Conservation (phyloP, 2,113 vertebrate genomes). For the Osmerus eperlanus region DNA sequence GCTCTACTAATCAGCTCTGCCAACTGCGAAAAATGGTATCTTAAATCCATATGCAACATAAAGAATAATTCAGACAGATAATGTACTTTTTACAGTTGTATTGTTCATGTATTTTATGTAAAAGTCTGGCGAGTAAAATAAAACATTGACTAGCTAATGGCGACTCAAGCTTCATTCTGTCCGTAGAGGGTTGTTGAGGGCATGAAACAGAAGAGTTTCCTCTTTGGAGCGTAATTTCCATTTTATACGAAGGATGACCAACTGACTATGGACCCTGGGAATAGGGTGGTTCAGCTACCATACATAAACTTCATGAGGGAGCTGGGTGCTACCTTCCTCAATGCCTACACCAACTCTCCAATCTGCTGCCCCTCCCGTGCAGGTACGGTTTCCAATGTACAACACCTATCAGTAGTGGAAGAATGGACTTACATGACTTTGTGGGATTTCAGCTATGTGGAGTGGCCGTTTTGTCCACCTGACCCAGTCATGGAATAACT, state of each 20-base stretch:
- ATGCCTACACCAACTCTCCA: conserved; percentile 93
- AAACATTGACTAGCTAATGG: too few species aligned
- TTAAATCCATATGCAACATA: too few species aligned
- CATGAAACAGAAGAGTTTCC: not conserved
- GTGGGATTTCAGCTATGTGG: conserved; percentile 84
- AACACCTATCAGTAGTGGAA: not conserved
- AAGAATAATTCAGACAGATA: too few species aligned
- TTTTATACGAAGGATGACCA: conserved; percentile 84
- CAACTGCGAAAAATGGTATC: too few species aligned
- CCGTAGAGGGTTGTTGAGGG: too few species aligned
- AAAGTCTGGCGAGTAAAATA: too few species aligned
- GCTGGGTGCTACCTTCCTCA: conserved; percentile 81
- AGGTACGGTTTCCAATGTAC: conserved; percentile 67
- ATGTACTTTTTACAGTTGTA: too few species aligned
- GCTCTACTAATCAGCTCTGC: too few species aligned
- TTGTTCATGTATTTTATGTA: too few species aligned
- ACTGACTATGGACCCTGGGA: conserved; percentile 82
- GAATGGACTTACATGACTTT: conserved; percentile 2
- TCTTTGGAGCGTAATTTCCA: conserved; percentile 16
- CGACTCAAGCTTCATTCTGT: too few species aligned
- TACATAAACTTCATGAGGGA: conserved; percentile 80
- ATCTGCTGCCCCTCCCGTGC: conserved; percentile 96
- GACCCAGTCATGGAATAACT: conserved; percentile 97
- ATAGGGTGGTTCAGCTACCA: conserved; percentile 81
- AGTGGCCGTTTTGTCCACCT: conserved; percentile 92